Base-by-base conservation (phyloP, 2,113 vertebrate genomes). In the Seriola rivoliana region DNA sequence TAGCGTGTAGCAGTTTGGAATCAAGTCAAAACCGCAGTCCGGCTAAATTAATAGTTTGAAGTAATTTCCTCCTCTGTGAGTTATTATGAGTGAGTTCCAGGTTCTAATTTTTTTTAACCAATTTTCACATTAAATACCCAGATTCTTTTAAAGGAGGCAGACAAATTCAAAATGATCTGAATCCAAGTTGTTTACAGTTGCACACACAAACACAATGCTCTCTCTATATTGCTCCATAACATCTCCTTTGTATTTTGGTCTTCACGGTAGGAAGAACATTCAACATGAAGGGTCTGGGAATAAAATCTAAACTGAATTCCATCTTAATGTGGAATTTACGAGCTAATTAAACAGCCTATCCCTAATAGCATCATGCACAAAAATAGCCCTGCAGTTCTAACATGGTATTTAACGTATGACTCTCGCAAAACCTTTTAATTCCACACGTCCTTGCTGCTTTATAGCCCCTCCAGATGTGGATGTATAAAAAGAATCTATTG, bases 401-500 rank as follows among this genome's bases (percentile, higher is more conserved):
- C 76, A 17, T 48, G 76, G 68, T 83, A 16, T 80, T 84, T 67
- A 83, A 42, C 40, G 21, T 52, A 68, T 76, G 70, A 71, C 42
- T 40, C 50, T 34, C 59, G 9, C 59, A 29, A 76, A 69, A 73
- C 48, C 54, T 76, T 75, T 82, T 76, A 75, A 88, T 81, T 82
- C 46, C 40, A 32, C 74, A 44, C 34, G 62, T 78, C 81, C 29
- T 75, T 23, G 0, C 29, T 74, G 80, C 73, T 72, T 85, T 55
- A 69, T 4, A 16, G 75, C 38, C 44, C 29, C 63, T 68, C 72
- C 78, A 70, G 78, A 86, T 85, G 74, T 48, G 29, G 12, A 57
- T 21, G 62, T 72, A 82, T 57, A 71, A 83, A 87, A 85, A 80
- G 62, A 25, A 60, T 77, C 69, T 76, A 12, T 88, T 78, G 25